Evolutionary conservation across 2,888 invertebrate species (phyloP).

Genomic region (Resseliella maxima): DNA sequence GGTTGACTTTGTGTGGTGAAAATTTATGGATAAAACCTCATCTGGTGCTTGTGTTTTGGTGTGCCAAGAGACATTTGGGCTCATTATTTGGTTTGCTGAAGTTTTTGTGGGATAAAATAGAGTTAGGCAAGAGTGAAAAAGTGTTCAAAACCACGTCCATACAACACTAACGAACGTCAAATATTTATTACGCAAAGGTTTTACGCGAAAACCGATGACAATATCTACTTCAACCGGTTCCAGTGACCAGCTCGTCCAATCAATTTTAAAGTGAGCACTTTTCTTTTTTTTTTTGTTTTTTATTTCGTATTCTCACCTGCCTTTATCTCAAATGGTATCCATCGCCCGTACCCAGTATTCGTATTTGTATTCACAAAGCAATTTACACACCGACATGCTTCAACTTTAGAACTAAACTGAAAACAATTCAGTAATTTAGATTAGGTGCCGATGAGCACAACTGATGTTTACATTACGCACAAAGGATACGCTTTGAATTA

Average conservation of each 20-base stretch:
- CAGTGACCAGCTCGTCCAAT: not conserved
- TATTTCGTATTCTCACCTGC: no score
- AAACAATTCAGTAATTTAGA: not conserved
- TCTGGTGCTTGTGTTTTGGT: not conserved
- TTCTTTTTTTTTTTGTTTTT: no score
- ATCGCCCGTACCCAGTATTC: not conserved
- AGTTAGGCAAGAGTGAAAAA: not conserved
- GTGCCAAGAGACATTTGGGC: not conserved
- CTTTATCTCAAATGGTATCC: no score
- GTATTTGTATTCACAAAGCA: no score
- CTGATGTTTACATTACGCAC: not conserved
- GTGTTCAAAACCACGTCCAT: not conserved
- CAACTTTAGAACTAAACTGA: not conserved
- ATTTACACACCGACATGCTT: not conserved
- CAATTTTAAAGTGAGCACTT: no score
- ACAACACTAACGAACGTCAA: not conserved
- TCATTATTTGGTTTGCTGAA: not conserved
- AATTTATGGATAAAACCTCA: slow-evolving; percentile 26
- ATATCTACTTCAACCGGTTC: not conserved
- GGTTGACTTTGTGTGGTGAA: not conserved
- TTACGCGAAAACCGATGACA: not conserved
- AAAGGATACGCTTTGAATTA: not conserved
- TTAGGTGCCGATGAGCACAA: not conserved
- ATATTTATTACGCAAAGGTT: not conserved
- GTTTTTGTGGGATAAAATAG: not conserved